Evolutionary conservation across 2,888 invertebrate genomes (phyloP), one percentile per base, ranked within the genome.

Genomic region (Mactromeris polynyma): DNA sequence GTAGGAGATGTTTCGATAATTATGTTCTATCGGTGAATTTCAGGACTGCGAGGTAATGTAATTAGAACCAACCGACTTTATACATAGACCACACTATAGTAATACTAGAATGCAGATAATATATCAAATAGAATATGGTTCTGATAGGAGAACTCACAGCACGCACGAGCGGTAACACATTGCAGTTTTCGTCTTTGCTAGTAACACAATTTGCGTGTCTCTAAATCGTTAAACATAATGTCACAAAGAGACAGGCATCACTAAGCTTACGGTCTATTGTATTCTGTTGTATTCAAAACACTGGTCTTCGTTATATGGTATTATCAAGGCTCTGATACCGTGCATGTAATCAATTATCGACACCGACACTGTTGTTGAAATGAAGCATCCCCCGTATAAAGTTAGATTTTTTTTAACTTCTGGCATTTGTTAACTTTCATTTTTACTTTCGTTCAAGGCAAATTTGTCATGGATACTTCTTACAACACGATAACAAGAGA

Each of bases 361-460:
- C 26, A 11, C 58, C 2, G 58, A 4, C 58, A 64, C 9, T 26
- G 58, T 64, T 64, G n/a, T 64, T 64, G 58, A 64, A 26, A 64
- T 26, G 58, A 64, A 64, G 26, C 58, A 64, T 26, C 9, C 58
- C 7, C 58, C 58, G 11, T 46, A 64, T 26, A 26, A 64, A 64
- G 26, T 26, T 26, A 64, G 11, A 64, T 19, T 26, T 64, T 64
- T 64, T 46, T 21, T 64, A 19, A 73, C 33, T 36, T 36, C 73
- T 73, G 73, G 73, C 73, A 73, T 73, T 73, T 36, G 73, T 73
- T 73, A 73, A 73, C 73, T 33, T 69, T 73, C 17, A 36, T 73
- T 73, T 58, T 73, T 7, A 33, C 36, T 36, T 73, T 33, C 2
- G 36, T 73, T 73, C 31, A 33, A 73, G 36, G 73, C 73, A 73